Evolutionary conservation across 2,888 invertebrate genomes (phyloP).

Genomic region (Rhamnusium bicolor): DNA sequence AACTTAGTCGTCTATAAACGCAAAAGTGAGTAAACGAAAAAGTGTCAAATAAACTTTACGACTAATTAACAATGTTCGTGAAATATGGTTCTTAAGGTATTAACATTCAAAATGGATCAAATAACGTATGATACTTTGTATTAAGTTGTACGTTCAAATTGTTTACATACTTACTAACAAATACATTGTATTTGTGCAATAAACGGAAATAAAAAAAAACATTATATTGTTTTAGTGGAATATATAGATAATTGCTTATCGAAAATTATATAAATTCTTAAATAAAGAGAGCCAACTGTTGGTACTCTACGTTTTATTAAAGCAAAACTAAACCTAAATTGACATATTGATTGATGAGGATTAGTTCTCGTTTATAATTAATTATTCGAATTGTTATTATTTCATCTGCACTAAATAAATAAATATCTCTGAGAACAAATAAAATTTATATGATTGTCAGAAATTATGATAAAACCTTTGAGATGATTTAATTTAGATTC

Average conservation of each 20-base stretch:
- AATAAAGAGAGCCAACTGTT: conserved; percentile 4
- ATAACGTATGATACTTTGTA: too few relatives aligned
- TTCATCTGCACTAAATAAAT: background rate
- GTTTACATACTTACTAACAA: too few relatives aligned
- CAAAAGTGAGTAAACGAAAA: too few relatives aligned
- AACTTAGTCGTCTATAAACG: too few relatives aligned
- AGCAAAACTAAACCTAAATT: background rate
- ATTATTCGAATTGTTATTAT: background rate
- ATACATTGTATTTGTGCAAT: background rate
- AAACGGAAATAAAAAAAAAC: background rate
- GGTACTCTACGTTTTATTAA: background rate
- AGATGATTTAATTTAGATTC: background rate
- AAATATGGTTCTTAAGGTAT: too few relatives aligned
- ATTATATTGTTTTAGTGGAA: background rate
- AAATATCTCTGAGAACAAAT: background rate
- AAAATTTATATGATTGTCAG: background rate
- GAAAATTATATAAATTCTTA: background rate
- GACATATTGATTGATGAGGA: conserved; percentile 2
- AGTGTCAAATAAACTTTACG: too few relatives aligned
- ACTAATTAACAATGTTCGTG: too few relatives aligned
- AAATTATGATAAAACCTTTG: background rate
- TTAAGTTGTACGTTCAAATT: too few relatives aligned
- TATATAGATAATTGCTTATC: background rate
- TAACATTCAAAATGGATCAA: too few relatives aligned
- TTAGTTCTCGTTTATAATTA: background rate